Conservation (phyloP, 2,888 invertebrate genomes). For the Thyatira batis region DNA sequence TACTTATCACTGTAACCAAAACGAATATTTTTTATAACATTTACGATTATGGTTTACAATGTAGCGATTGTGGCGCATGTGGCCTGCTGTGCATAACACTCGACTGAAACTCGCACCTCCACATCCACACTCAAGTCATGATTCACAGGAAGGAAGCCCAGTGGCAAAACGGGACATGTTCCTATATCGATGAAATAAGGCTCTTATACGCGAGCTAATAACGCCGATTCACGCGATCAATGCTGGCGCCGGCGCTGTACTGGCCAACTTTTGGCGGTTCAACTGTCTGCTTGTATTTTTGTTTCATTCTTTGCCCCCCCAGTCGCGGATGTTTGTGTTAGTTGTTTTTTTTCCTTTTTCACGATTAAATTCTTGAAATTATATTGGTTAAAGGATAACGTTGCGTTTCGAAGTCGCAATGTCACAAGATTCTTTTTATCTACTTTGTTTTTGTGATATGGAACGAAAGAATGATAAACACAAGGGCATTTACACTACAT, state of each 20-base stretch:
- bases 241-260: conserved; percentile 69
- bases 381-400: not conserved
- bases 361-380: not conserved
- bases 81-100: conserved; percentile 51
- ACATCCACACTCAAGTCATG: conserved; percentile 57
- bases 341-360: conserved; percentile 3
- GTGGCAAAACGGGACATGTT: conserved; percentile 71
- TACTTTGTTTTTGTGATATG: not conserved
- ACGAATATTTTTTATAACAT: conserved; percentile 30
- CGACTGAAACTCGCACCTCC: conserved; percentile 61
- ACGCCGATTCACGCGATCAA: conserved; percentile 68
- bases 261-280: conserved; percentile 58
- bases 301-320: conserved; percentile 26
- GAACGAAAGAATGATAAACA: not conserved
- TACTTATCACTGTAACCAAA: conserved; percentile 19
- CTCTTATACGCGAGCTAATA: conserved; percentile 44
- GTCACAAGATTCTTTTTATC: not conserved
- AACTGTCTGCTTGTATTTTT: conserved; percentile 28
- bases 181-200: conserved; percentile 55
- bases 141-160: conserved; percentile 74
- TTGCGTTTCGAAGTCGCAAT: not conserved
- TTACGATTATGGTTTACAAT: conserved; percentile 38
- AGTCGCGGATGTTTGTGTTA: conserved; percentile 15
- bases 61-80: conserved; percentile 45
- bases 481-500: not conserved